Evolutionary conservation across 2,888 invertebrate genomes (phyloP).

Genomic region (Osmoderma eremita): DNA sequence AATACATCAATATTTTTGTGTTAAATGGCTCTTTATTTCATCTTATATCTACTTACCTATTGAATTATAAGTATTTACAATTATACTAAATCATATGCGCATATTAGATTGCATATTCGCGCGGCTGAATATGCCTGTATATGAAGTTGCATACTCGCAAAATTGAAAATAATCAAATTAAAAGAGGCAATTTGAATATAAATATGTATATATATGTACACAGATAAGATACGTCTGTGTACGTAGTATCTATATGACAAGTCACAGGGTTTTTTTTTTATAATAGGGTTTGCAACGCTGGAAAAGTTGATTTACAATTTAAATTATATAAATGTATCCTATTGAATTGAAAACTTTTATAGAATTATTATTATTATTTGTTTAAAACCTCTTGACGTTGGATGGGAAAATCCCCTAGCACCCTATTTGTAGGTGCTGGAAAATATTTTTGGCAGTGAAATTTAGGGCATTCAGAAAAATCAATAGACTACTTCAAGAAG

Average conservation of each 20-base stretch:
- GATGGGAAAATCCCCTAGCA: too few species aligned
- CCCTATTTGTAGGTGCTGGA: too few species aligned
- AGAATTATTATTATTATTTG: too few species aligned
- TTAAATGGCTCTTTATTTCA: neutral
- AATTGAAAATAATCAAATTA: neutral
- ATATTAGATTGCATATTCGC: too few species aligned
- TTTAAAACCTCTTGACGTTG: too few species aligned
- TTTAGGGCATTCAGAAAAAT: constrained; percentile 21
- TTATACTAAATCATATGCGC: too few species aligned
- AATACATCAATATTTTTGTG: neutral
- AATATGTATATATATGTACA: too few species aligned
- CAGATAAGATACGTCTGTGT: too few species aligned
- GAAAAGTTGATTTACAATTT: constrained; percentile 8
- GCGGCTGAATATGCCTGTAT: neutral
- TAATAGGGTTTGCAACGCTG: constrained; percentile 16
- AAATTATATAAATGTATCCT: too few species aligned
- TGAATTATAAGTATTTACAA: too few species aligned
- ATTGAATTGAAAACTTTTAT: too few species aligned
- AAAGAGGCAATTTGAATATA: neutral
- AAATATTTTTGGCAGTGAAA: constrained; percentile 18
- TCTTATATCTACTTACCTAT: neutral
- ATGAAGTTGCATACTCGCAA: neutral
- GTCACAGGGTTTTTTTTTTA: neutral
- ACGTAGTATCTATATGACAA: too few species aligned
- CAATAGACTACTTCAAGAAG: constrained; percentile 26